Evolutionary conservation across 2,888 invertebrate species (phyloP).

Genomic region (Synergus umbraculus): DNA sequence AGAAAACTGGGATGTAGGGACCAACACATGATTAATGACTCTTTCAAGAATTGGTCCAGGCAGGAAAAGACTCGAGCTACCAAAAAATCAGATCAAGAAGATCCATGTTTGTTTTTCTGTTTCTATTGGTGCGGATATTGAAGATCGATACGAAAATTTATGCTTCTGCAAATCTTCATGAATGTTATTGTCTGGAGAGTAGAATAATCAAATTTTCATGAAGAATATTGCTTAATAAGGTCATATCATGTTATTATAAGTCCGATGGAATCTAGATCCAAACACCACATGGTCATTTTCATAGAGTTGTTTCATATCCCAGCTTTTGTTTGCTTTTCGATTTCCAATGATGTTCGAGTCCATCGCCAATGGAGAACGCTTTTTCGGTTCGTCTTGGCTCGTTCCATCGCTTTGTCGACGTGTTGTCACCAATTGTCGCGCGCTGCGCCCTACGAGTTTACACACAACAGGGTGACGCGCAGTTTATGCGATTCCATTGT

Average conservation of each 20-base stretch:
- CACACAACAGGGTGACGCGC: conserved; percentile 73
- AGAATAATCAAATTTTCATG: background rate
- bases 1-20: conserved; percentile 45
- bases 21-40: conserved; percentile 72
- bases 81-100: conserved; percentile 6
- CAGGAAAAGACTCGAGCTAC: conserved; percentile 56
- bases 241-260: too few species aligned
- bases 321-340: background rate
- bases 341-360: conserved; percentile 47
- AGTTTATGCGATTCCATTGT: conserved; percentile 73
- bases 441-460: conserved; percentile 73
- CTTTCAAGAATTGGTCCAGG: conserved; percentile 56
- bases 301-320: background rate
- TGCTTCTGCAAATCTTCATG: too few species aligned
- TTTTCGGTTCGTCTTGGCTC: conserved; percentile 50
- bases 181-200: too few species aligned
- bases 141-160: background rate
- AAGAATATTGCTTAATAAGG: too few species aligned
- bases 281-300: background rate
- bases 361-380: conserved; percentile 55
- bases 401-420: conserved; percentile 66
- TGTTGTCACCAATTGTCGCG: conserved; percentile 73
- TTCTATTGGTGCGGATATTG: background rate
- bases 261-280: too few species aligned
- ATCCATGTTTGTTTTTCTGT: background rate